These are phyloP conservation scores for Tridacna crocea DNA, from an alignment of 2,888 invertebrate genomes.

Conservation along the genomic window DNA sequence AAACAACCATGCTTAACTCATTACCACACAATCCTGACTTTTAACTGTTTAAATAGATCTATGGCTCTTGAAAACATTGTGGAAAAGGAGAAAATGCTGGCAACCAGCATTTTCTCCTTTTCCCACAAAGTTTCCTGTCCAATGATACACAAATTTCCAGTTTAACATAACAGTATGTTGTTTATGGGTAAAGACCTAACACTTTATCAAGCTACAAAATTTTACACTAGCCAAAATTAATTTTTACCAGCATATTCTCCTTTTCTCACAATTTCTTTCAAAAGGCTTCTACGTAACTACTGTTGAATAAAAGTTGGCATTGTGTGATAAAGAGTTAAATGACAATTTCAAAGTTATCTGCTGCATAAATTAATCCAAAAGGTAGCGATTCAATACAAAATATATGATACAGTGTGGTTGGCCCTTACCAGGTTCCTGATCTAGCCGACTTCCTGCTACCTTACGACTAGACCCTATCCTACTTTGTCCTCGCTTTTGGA, in stretches of 20 bases:
- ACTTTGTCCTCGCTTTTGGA: conserved; percentile 50
- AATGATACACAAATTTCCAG: too few relatives aligned
- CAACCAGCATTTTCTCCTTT: not conserved
- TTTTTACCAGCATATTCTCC: not conserved
- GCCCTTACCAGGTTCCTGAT: conserved; percentile 52
- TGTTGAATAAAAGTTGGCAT: too few relatives aligned
- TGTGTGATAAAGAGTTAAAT: too few relatives aligned
- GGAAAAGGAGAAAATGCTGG: not conserved
- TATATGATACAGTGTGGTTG: conserved; percentile 2
- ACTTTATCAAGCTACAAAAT: not conserved
- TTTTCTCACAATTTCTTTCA: not conserved
- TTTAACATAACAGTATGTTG: too few relatives aligned
- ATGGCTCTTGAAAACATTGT: not conserved
- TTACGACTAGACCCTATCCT: conserved; percentile 59
- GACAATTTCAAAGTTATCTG: too few relatives aligned
- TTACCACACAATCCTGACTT: too few relatives aligned
- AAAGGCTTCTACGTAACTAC: too few relatives aligned
- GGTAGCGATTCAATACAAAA: not conserved
- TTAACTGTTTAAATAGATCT: too few relatives aligned
- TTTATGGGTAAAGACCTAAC: too few relatives aligned
- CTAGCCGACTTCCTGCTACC: conserved; percentile 48
- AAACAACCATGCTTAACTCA: not conserved
- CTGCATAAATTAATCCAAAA: too few relatives aligned
- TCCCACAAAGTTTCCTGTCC: not conserved
- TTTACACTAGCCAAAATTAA: not conserved